These are phyloP conservation scores for Scomber colias DNA, from an alignment of 2,113 vertebrate species.

Conservation along the genomic window DNA sequence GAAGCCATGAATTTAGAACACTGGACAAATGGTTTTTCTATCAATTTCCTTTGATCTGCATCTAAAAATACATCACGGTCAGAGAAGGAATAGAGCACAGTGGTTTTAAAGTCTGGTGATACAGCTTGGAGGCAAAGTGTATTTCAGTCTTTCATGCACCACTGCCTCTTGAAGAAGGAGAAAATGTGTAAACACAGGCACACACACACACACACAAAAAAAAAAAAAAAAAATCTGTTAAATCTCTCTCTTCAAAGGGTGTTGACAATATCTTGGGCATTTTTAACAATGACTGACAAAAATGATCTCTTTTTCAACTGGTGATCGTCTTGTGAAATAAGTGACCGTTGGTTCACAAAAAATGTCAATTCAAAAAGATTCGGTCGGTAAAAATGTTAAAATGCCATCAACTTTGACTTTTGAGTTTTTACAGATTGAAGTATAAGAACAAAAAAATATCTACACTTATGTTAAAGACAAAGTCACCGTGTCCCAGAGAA, in stretches of 20 bases:
- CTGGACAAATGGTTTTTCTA: constrained; percentile 30
- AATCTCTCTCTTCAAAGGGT: not conserved
- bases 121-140: constrained; percentile 47
- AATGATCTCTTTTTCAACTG: not conserved
- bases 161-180: constrained; percentile 18
- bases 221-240: not conserved
- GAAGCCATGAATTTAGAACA: constrained; percentile 8
- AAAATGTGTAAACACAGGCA: constrained; percentile 31
- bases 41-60: constrained; percentile 39
- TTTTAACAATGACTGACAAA: not conserved
- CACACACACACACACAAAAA: no score
- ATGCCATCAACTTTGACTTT: no score
- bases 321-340: not conserved
- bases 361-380: not conserved
- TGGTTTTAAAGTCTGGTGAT: constrained; percentile 20
- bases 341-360: not conserved
- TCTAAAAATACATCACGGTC: constrained; percentile 13
- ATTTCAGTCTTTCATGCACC: constrained; percentile 44
- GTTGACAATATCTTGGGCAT: not conserved
- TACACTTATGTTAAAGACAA: not conserved
- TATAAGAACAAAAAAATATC: not conserved
- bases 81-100: constrained; percentile 6
- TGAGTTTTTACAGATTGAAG: not conserved
- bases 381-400: not conserved
- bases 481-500: not conserved